These are phyloP conservation scores for Apteryx mantelli DNA, from an alignment of 2,113 vertebrate species.

Conservation along the genomic window DNA sequence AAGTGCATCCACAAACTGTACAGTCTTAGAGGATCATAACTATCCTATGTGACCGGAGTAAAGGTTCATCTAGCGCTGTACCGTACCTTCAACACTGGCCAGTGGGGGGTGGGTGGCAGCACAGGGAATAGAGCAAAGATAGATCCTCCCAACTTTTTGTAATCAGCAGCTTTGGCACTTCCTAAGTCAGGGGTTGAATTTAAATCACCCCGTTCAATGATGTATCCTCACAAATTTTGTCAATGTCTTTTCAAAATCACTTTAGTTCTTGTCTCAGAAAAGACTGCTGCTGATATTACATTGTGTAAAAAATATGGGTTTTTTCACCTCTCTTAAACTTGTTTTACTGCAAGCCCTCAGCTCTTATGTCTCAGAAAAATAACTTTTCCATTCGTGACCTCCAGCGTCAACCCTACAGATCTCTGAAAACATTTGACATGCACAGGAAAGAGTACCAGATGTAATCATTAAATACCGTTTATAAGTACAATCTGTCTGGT, in stretches of 20 bases:
- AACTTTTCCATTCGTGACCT: not conserved
- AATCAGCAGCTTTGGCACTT: not conserved
- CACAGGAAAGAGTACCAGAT: not conserved
- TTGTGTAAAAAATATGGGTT: fast-evolving
- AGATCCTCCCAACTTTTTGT: not conserved
- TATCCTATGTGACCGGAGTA: not conserved
- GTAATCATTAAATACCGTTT: not conserved
- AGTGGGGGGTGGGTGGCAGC: not conserved
- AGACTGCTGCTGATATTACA: not conserved
- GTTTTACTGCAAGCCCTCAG: not conserved
- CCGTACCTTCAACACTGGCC: not conserved
- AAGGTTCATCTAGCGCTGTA: not conserved
- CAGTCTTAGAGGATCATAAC: not conserved
- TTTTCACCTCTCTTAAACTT: not conserved
- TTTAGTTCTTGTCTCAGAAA: too few relatives aligned
- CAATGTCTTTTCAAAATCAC: too few relatives aligned
- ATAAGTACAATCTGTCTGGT: not conserved
- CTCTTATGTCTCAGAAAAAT: not conserved
- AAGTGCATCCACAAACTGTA: not conserved
- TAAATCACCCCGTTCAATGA: not conserved
- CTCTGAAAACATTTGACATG: not conserved
- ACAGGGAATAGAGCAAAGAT: not conserved
- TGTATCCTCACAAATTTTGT: too few relatives aligned
- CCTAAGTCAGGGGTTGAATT: not conserved
- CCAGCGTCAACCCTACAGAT: not conserved